Base-by-base conservation (phyloP, 2,113 vertebrate species). In the Opisthocomus hoazin region DNA sequence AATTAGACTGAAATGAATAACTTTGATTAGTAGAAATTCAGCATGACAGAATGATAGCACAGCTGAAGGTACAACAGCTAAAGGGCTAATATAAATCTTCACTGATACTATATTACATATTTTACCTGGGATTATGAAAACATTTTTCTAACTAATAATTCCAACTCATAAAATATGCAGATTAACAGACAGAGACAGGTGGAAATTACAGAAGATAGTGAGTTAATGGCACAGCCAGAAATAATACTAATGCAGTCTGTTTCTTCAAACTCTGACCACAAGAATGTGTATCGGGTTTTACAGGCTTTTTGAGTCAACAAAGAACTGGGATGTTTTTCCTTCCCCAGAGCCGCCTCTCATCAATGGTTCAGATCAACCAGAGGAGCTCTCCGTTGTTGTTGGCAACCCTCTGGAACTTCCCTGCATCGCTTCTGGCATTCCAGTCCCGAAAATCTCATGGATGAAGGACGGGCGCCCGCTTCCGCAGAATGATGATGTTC, bases 391-490 rank as follows among this genome's bases (percentile, higher is more conserved):
- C 45, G 99, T 99, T 84, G 88, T 99, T 36, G 90, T 98, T 50
- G 99, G 99, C 97, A 98, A 98, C 29, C 98, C 97, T 26, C 96
- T 99, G 76, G 99, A 99, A 92, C 98, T 99, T 34, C 90, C 91
- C 51, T 99, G 99, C 92, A 79, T 98, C 63, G 98, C 98, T 56
- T 98, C 98, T 70, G 99, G 99, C 51, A 98, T 99, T 84, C 99
- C 99, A 29, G 39, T 95, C 14, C 99, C 99, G 61, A 98, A 98
- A 92, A 96, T 99, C 75, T 99, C 98, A 12, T 99, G 99, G 99
- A 97, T 99, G 98, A 99, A 99, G 96, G 99, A 99, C 81, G 99
- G 99, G 20, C 98, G 98, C 19, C 98, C 98, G 0, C 98, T 99
- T 58, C 98, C 97, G 41, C 98, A 98, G 83, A 98, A 93, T 5